Evolutionary conservation across 2,888 invertebrate species (phyloP).

Genomic region (Leptogaster cylindrica): DNA sequence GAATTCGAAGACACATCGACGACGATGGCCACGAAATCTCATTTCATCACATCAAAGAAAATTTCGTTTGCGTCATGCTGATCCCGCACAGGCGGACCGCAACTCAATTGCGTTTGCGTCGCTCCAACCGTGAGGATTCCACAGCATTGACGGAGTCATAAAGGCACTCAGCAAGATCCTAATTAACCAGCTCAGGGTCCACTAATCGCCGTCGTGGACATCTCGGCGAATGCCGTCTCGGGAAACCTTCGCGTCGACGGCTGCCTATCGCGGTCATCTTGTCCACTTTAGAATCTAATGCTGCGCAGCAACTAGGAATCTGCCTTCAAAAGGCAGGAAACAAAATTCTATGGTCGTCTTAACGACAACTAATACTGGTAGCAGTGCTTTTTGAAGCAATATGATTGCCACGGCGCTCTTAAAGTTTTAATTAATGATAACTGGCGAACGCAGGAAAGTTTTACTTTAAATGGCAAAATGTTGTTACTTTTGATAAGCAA

Average conservation of each 20-base stretch:
- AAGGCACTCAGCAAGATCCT: constrained; percentile 28
- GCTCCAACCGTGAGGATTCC: too few species aligned
- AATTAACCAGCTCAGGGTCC: constrained; percentile 23
- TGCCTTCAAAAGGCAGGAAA: constrained; percentile 22
- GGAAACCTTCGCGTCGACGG: background rate
- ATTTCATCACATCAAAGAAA: too few species aligned
- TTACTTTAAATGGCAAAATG: constrained; percentile 26
- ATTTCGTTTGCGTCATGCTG: too few species aligned
- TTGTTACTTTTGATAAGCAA: constrained; percentile 17
- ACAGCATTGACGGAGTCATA: too few species aligned
- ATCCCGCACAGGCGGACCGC: too few species aligned
- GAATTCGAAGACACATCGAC: too few species aligned
- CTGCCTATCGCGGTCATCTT: constrained; percentile 12
- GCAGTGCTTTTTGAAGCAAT: constrained; percentile 10
- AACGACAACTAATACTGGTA: background rate
- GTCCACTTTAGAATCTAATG: constrained; percentile 26
- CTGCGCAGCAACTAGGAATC: background rate
- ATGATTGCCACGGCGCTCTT: constrained; percentile 16
- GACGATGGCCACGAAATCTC: too few species aligned
- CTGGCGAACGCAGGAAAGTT: background rate
- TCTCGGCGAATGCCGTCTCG: background rate
- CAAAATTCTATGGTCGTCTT: constrained; percentile 10
- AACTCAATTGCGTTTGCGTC: too few species aligned
- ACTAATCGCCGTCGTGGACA: constrained; percentile 7
- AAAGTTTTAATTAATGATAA: constrained; percentile 27